Evolutionary conservation across 2,797 vertebrate genomes (phyloP), one percentile per base, ranked within the genome.

Genomic region (Coluber constrictor): DNA sequence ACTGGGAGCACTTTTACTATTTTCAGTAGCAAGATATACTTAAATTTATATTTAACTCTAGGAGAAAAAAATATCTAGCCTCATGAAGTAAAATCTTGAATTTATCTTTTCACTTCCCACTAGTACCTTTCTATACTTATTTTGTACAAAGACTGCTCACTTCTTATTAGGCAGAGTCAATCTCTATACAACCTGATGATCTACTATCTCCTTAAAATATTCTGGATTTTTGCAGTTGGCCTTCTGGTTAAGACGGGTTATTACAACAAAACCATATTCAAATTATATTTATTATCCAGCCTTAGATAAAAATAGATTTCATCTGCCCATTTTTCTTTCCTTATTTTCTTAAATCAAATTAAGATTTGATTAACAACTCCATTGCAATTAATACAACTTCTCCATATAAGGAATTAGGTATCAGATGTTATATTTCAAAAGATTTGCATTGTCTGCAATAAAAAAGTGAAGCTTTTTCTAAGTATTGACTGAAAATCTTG

Each of bases 21-120:
- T 93, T 88, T 88, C 0, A 1, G 66, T 93, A 89, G 66, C 93
- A 79, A 91, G 89, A 43, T 90, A 95, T 37, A 92, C 70, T 1
- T 23, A 94, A 57, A 4, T 18, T 43, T 25, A 47, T 59, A 87
- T 93, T 86, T 7, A 0, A 94, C 89, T 74, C 74, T 29, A 61
- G 89, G 86, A 94, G 94, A 94, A 89, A 96, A 60, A 95, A 93
- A 96, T 90, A 95, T 94, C 60, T 63, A 86, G 93, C 79, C 92
- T 95, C 90, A 94, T 91, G 87, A 90, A 90, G 37, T 70, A 86
- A 92, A 93, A 93, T 93, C 79, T 92, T 94, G 94, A 88, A 83
- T 94, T 96, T 15, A 92, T 2, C 11, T 0, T 25, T 87, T 90
- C 29, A 86, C 55, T 94, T 86, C 5, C 25, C 90, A 93, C 90